phyloP scores from a whole-genome alignment of 2,888 invertebrate species.

The Dascillus cervinus region DNA sequence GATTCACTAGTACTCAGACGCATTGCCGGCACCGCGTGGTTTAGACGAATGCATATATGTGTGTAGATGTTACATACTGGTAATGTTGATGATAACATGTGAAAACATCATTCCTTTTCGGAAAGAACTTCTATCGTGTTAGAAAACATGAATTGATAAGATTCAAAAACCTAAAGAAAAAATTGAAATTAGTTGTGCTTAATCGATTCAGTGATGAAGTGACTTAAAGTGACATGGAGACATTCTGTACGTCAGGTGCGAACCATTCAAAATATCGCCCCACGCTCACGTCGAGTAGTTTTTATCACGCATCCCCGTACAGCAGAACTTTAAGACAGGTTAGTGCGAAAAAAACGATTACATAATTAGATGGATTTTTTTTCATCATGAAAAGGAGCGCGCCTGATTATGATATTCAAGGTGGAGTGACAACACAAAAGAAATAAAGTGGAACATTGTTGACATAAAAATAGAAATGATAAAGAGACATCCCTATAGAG shows the following conservation, averaged over 20 bases:
- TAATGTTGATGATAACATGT: slow-evolving; percentile 12
- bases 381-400: too few relatives aligned
- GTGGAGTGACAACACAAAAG: too few relatives aligned
- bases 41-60: slow-evolving; percentile 16
- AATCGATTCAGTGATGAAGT: not conserved
- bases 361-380: too few relatives aligned
- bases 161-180: too few relatives aligned
- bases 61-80: slow-evolving; percentile 9
- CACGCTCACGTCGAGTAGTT: slow-evolving; percentile 51
- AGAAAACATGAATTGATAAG: too few relatives aligned
- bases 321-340: slow-evolving; percentile 22
- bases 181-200: too few relatives aligned
- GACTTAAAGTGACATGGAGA: slow-evolving; percentile 46
- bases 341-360: too few relatives aligned
- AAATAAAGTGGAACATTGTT: too few relatives aligned
- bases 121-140: too few relatives aligned
- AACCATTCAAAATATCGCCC: slow-evolving; percentile 57
- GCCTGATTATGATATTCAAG: too few relatives aligned
- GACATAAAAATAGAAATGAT: too few relatives aligned
- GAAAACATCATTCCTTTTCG: slow-evolving; percentile 8
- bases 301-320: slow-evolving; percentile 45
- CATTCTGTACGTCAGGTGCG: slow-evolving; percentile 49
- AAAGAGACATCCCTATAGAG: slow-evolving; percentile 3
- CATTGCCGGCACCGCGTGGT: slow-evolving; percentile 18
- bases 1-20: slow-evolving; percentile 20